Conservation (phyloP, 2,888 invertebrate genomes). For the Temnothorax ravouxi region DNA sequence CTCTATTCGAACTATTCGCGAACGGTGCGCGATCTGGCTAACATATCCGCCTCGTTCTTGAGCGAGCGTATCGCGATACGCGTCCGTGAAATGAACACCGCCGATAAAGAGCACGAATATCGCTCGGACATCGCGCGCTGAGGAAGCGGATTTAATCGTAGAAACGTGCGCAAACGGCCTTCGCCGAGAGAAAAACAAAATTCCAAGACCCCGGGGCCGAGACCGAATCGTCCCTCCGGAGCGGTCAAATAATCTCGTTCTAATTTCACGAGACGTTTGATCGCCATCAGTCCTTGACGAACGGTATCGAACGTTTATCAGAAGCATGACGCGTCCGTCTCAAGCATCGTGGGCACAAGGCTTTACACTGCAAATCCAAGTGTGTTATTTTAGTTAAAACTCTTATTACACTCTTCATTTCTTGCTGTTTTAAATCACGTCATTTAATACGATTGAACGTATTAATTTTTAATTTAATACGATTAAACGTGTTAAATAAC, state of each 20-base stretch:
- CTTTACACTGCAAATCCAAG: too few species aligned
- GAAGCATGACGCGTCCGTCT: not conserved
- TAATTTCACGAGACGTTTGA: not conserved
- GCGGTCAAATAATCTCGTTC: slow-evolving; percentile 10
- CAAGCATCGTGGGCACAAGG: too few species aligned
- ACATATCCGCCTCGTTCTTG: not conserved
- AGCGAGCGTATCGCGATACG: slow-evolving; percentile 30
- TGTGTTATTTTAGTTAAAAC: too few species aligned
- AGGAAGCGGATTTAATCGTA: slow-evolving; percentile 69
- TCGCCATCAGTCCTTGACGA: not conserved
- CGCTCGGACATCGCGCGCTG: slow-evolving; percentile 63
- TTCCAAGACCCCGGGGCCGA: slow-evolving; percentile 15
- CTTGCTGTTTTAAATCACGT: too few species aligned
- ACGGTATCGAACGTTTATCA: not conserved
- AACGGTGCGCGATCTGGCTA: not conserved
- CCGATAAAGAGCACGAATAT: slow-evolving; percentile 62
- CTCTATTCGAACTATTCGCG: not conserved
- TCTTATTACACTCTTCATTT: too few species aligned
- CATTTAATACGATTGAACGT: too few species aligned
- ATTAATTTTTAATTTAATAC: too few species aligned
- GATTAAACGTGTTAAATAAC: too few species aligned
- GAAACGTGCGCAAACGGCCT: slow-evolving; percentile 60
- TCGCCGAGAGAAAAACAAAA: slow-evolving; percentile 58
- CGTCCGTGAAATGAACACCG: slow-evolving; percentile 60
- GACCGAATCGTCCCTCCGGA: not conserved